Conservation (phyloP, 2,113 vertebrate genomes). For the Sceloporus tristichus region DNA sequence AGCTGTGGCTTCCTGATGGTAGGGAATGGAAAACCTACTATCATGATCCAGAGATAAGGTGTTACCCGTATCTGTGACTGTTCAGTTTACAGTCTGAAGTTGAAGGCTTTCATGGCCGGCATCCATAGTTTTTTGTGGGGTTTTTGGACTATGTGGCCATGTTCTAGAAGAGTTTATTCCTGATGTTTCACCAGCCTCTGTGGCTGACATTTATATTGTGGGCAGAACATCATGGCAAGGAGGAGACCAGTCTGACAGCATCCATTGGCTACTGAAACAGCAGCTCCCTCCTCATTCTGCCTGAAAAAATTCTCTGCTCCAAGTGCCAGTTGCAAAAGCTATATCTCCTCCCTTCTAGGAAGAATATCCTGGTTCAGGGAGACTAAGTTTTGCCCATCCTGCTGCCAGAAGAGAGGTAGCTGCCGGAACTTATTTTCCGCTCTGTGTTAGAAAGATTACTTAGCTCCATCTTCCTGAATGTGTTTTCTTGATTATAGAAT, state of each 20-base stretch:
- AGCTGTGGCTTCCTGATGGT: too few species aligned
- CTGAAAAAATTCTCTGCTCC: neutral
- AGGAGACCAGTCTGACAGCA: neutral
- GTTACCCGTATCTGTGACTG: neutral
- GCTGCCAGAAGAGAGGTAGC: neutral
- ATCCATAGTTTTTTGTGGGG: too few species aligned
- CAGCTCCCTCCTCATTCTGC: too few species aligned
- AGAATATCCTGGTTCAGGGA: too few species aligned
- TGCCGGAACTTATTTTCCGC: neutral
- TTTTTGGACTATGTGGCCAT: too few species aligned
- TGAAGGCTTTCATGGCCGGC: too few species aligned
- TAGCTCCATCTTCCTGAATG: neutral
- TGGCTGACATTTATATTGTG: neutral
- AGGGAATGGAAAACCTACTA: neutral
- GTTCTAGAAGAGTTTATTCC: too few species aligned
- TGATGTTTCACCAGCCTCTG: too few species aligned
- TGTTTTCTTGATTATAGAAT: neutral
- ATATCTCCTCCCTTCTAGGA: too few species aligned
- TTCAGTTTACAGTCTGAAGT: neutral
- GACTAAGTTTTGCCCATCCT: neutral
- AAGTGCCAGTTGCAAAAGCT: neutral
- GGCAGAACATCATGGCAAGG: neutral
- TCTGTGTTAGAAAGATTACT: neutral
- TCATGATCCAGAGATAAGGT: neutral
- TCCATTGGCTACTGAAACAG: neutral